Conservation (phyloP, 2,113 vertebrate genomes). For the Lanius collurio region DNA sequence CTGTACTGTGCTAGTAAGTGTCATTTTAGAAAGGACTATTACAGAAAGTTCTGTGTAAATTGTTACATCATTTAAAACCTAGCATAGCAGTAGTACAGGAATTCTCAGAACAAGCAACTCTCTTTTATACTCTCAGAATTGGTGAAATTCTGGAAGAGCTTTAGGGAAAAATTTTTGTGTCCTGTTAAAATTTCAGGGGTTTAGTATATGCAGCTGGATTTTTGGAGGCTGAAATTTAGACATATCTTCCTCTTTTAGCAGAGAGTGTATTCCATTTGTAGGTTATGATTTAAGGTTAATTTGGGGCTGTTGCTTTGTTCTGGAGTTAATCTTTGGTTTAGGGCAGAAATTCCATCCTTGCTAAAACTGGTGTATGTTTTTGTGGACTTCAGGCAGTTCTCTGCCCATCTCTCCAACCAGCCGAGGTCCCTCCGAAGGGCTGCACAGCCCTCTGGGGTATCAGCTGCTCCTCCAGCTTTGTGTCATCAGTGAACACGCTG, state of each 20-base stretch:
- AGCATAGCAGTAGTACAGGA: not conserved
- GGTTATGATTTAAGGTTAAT: not conserved
- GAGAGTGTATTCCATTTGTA: not conserved
- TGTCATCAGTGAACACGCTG: not conserved
- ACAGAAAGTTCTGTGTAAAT: not conserved
- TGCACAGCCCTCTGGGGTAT: too few relatives aligned
- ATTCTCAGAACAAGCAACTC: not conserved
- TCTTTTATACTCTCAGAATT: not conserved
- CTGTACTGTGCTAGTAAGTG: not conserved
- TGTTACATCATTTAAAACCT: not conserved
- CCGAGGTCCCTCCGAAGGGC: not conserved
- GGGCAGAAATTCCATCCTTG: not conserved
- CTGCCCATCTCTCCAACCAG: not conserved
- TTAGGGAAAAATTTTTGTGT: not conserved
- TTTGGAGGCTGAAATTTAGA: not conserved
- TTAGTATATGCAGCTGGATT: not conserved
- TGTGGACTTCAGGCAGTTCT: not conserved
- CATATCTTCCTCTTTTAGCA: not conserved
- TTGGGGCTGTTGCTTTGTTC: not conserved
- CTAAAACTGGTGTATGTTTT: not conserved
- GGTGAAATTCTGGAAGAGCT: not conserved
- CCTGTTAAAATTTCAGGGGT: not conserved
- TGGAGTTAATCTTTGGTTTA: not conserved
- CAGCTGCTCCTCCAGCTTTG: rapidly evolving
- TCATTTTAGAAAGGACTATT: not conserved